phyloP scores from a whole-genome alignment of 92 coral and sea anemone species.

The Bergia sp. region DNA sequence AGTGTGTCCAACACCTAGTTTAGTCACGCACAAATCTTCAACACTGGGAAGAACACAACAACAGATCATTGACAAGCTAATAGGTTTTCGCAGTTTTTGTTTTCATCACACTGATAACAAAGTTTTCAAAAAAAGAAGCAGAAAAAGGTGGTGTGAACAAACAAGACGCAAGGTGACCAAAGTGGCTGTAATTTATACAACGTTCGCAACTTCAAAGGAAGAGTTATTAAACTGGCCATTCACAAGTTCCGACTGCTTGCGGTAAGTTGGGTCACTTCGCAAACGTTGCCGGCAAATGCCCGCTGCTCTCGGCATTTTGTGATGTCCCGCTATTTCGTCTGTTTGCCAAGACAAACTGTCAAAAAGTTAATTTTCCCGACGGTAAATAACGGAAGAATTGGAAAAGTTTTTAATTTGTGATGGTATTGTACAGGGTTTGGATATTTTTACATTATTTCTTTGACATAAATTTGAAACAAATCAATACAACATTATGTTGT shows the following conservation, averaged over 20 bases:
- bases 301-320: conserved; percentile 14
- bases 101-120: background rate
- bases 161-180: conserved; percentile 7
- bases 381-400: conserved; percentile 31
- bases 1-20: background rate
- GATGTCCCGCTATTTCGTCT: conserved; percentile 41
- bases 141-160: conserved; percentile 15
- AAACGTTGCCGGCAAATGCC: conserved; percentile 20
- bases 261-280: conserved; percentile 40
- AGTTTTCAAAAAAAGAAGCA: background rate
- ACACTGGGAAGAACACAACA: background rate
- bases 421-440: conserved; percentile 31
- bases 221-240: background rate
- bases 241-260: conserved; percentile 47
- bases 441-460: conserved; percentile 18
- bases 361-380: conserved; percentile 24
- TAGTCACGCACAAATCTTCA: conserved; percentile 38
- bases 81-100: background rate
- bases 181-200: conserved; percentile 26
- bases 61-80: background rate
- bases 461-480: conserved; percentile 35
- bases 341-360: conserved; percentile 33
- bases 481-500: conserved; percentile 4
- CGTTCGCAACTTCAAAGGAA: conserved; percentile 13
- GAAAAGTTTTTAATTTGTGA: conserved; percentile 21